Conservation (phyloP, 1,140 invertebrate species). For the Platyura marginata region DNA sequence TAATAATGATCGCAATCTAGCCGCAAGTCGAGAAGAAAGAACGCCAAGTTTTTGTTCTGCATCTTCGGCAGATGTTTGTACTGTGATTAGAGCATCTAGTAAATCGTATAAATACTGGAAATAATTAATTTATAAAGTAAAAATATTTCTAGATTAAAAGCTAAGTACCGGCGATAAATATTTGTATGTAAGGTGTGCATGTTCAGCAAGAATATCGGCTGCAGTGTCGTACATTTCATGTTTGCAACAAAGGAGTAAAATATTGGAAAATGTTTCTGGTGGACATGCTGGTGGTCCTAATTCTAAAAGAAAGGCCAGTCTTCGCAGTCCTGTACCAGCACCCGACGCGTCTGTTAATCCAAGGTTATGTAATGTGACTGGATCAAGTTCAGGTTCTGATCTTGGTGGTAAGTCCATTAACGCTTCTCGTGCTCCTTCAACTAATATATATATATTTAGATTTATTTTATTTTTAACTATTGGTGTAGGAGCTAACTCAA, state of each 20-base stretch:
- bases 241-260: constrained; percentile 89
- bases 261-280: constrained; percentile 93
- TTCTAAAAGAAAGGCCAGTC: constrained; percentile 90
- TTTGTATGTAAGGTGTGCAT: constrained; percentile 92
- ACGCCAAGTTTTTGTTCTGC: constrained; percentile 96
- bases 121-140: constrained; percentile 1
- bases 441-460: constrained; percentile 23
- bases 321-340: constrained; percentile 89
- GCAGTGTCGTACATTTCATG: constrained; percentile 96
- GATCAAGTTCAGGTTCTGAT: constrained; percentile 93
- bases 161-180: constrained; percentile 68
- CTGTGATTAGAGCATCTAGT: constrained; percentile 88
- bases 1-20: constrained; percentile 76
- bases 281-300: constrained; percentile 79
- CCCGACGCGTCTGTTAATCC: constrained; percentile 79
- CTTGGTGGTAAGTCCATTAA: constrained; percentile 94
- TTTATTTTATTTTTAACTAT: background rate
- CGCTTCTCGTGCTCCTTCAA: constrained; percentile 80
- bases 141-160: background rate
- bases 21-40: constrained; percentile 78
- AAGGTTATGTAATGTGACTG: constrained; percentile 95
- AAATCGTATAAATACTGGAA: constrained; percentile 75
- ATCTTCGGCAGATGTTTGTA: constrained; percentile 93
- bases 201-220: constrained; percentile 95
- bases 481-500: background rate